phyloP scores from a whole-genome alignment of 1,140 invertebrate species.

The Lepidurus arcticus region DNA sequence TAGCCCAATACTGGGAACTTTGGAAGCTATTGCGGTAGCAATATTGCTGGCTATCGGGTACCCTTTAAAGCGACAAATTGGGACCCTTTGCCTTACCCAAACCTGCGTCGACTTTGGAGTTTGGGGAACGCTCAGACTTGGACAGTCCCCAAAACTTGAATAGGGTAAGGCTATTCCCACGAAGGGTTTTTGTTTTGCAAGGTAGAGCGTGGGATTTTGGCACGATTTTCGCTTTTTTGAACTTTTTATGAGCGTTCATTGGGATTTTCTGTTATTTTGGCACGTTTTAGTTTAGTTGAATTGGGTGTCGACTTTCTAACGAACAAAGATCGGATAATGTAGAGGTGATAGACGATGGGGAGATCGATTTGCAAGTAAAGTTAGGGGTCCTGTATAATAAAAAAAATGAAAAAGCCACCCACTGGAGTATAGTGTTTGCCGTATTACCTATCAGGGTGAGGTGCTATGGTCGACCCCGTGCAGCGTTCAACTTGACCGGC shows the following conservation, averaged over 20 bases:
- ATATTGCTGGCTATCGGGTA: conserved; percentile 5
- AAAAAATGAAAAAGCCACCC: background rate
- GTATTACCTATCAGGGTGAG: background rate
- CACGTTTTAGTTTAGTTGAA: background rate
- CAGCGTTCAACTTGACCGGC: conserved; percentile 13
- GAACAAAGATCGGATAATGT: background rate
- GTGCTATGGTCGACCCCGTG: conserved; percentile 16
- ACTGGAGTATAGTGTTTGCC: conserved; percentile 9
- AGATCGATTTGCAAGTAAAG: conserved; percentile 19
- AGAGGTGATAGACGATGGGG: conserved; percentile 4
- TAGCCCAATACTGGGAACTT: conserved; percentile 9
- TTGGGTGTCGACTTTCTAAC: background rate
- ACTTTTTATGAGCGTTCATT: background rate
- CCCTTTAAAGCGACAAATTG: background rate
- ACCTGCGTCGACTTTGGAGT: background rate
- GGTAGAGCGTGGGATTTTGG: too few relatives aligned
- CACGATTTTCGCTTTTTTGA: too few relatives aligned
- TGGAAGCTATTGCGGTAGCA: conserved; percentile 6
- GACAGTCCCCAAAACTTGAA: background rate
- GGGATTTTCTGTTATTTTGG: background rate
- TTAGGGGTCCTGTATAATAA: background rate
- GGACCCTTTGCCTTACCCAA: background rate
- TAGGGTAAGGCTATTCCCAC: too few relatives aligned
- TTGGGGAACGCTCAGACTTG: background rate
- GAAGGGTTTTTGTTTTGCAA: too few relatives aligned